Percentiles rank a stretch among this genome's conserved stretches.
These are phyloP conservation scores for Calliopsis andreniformis DNA, from an alignment of 1,140 invertebrate genomes.

Conservation along the genomic window DNA sequence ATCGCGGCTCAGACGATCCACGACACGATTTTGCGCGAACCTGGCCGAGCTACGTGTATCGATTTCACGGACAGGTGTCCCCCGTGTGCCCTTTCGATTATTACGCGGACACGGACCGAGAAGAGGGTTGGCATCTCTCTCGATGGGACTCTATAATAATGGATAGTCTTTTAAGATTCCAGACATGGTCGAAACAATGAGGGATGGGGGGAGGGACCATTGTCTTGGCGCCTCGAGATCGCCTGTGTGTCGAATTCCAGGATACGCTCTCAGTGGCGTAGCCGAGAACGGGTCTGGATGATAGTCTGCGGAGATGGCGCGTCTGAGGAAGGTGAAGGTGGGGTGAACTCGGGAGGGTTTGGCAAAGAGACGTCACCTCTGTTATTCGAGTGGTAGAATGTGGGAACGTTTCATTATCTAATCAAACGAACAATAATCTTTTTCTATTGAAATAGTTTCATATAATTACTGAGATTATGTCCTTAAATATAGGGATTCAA, in stretches of 20 bases:
- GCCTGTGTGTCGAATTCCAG: conserved; percentile 51
- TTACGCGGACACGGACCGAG: conserved; percentile 44
- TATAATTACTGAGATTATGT: too few relatives aligned
- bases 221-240: conserved; percentile 54
- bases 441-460: too few relatives aligned
- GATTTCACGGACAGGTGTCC: conserved; percentile 64
- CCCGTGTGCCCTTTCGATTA: conserved; percentile 39
- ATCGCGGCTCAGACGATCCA: too few relatives aligned
- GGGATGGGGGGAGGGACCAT: conserved; percentile 53
- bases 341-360: too few relatives aligned
- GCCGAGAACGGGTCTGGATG: neutral
- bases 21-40: conserved; percentile 14
- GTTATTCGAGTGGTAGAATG: too few relatives aligned
- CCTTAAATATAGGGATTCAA: too few relatives aligned
- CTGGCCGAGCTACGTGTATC: conserved; percentile 13
- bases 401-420: too few relatives aligned
- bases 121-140: conserved; percentile 17
- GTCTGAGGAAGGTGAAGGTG: too few relatives aligned
- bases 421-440: too few relatives aligned
- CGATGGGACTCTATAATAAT: conserved; percentile 65
- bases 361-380: neutral
- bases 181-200: conserved; percentile 64
- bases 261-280: conserved; percentile 47
- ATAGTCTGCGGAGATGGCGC: neutral
- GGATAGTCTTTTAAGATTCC: conserved; percentile 67